These are phyloP conservation scores for Tachuris rubrigastra DNA, from an alignment of 2,113 vertebrate genomes.

Conservation along the genomic window DNA sequence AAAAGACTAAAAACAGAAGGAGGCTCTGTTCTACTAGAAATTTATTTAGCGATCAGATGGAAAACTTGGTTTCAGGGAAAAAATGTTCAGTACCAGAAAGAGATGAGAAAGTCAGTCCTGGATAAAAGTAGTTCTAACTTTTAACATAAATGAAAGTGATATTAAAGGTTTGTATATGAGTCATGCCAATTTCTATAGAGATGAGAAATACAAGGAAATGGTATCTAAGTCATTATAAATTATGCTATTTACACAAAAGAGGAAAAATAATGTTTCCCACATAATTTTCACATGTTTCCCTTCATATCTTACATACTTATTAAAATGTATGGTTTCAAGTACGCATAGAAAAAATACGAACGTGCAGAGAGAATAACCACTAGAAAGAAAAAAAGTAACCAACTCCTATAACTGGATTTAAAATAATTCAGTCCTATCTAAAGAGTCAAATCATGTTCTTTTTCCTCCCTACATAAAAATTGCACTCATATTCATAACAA, in stretches of 20 bases:
- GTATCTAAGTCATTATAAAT: conserved; percentile 31
- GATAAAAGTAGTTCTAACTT: conserved; percentile 11
- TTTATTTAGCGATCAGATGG: background rate
- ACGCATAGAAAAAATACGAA: conserved; percentile 51
- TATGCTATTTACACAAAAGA: conserved; percentile 43
- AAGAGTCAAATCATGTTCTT: background rate
- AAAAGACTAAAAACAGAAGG: conserved; percentile 31
- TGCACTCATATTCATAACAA: background rate
- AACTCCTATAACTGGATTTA: background rate
- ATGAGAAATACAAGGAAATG: background rate
- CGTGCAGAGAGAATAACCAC: conserved; percentile 18
- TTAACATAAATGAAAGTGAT: background rate
- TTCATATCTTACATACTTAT: background rate
- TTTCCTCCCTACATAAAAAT: background rate
- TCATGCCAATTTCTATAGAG: conserved; percentile 17
- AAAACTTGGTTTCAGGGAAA: background rate
- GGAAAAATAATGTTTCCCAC: background rate
- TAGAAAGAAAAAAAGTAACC: background rate
- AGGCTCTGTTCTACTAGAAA: conserved; percentile 35
- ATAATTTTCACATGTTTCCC: background rate
- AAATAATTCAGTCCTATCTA: background rate
- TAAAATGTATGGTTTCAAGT: conserved; percentile 38
- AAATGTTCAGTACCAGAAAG: background rate
- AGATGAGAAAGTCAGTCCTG: background rate
- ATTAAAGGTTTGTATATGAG: background rate